Evolutionary conservation across 1,140 invertebrate species (phyloP).

Genomic region (Drosophila rufa): DNA sequence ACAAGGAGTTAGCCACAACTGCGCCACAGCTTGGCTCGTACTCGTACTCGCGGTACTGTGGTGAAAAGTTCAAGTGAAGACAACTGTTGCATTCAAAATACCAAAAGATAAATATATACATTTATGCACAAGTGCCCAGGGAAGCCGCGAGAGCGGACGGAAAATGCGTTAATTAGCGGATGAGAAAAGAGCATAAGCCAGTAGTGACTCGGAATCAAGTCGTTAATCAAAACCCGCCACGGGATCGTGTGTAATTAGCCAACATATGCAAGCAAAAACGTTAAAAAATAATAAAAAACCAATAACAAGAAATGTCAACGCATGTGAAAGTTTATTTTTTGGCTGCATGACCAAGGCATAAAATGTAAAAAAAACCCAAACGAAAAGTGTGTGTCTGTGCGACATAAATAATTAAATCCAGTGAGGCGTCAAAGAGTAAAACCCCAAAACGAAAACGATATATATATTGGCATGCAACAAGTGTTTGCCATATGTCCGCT

Average conservation of each 20-base stretch:
- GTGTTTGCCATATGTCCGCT: constrained; percentile 71
- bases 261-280: constrained; percentile 34
- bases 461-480: constrained; percentile 68
- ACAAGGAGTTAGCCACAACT: constrained; percentile 43
- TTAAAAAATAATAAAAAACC: constrained; percentile 5
- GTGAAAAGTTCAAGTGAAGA: constrained; percentile 65
- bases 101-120: constrained; percentile 46
- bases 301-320: constrained; percentile 29
- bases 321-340: constrained; percentile 78
- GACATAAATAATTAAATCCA: constrained; percentile 62
- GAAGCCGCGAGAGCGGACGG: constrained; percentile 10
- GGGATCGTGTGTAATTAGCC: constrained; percentile 47
- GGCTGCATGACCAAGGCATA: constrained; percentile 8
- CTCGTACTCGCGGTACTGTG: constrained; percentile 3
- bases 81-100: constrained; percentile 59
- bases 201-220: constrained; percentile 45
- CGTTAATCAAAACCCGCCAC: constrained; percentile 62
- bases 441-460: constrained; percentile 23
- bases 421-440: constrained; percentile 33
- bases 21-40: constrained; percentile 54
- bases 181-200: constrained; percentile 43
- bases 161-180: constrained; percentile 63
- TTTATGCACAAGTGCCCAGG: constrained; percentile 23
- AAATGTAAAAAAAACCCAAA: constrained; percentile 4
- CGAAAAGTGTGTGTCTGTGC: constrained; percentile 35